Evolutionary conservation across 2,888 invertebrate species (phyloP).

Genomic region (Julus scandinavius): DNA sequence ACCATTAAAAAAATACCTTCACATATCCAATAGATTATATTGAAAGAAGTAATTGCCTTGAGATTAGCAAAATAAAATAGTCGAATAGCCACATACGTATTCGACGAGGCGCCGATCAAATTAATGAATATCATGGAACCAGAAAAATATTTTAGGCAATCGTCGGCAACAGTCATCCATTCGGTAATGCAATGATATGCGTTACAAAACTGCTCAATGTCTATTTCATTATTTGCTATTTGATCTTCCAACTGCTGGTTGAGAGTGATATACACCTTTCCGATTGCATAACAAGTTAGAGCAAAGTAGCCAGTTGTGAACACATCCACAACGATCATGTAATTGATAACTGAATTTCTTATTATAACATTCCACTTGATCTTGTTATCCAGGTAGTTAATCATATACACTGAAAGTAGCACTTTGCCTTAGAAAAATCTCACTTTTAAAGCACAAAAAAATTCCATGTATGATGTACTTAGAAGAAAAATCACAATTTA

Average conservation of each 20-base stretch:
- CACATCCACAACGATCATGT: background rate
- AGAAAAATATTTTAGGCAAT: background rate
- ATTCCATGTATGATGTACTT: no score
- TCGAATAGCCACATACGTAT: background rate
- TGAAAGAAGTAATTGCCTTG: background rate
- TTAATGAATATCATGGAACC: background rate
- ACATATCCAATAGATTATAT: background rate
- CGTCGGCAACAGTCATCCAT: background rate
- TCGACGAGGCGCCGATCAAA: background rate
- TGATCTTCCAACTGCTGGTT: background rate
- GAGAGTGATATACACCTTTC: background rate
- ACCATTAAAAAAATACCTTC: background rate
- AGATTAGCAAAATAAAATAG: background rate
- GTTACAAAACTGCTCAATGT: constrained; percentile 3
- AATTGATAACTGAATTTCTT: background rate
- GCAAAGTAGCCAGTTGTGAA: background rate
- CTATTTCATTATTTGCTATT: background rate
- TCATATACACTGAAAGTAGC: constrained; percentile 11
- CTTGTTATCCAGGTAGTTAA: background rate
- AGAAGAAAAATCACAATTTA: no score
- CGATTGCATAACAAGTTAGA: background rate
- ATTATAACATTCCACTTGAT: background rate
- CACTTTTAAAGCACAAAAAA: background rate
- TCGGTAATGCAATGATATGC: background rate
- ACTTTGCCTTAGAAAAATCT: no score